Conservation (phyloP, 1,140 invertebrate genomes). For the Whitmania pigra region DNA sequence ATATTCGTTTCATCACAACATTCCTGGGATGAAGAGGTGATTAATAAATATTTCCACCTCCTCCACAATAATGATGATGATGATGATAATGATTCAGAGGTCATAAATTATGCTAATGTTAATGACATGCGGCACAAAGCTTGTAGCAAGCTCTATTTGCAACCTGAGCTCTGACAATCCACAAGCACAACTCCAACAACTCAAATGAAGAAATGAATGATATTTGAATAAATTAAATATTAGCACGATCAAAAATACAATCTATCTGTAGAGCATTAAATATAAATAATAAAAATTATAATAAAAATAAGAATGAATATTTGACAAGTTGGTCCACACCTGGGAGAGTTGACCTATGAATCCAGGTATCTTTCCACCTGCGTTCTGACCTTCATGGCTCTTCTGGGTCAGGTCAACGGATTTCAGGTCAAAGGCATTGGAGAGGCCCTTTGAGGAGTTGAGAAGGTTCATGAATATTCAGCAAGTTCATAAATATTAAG, state of each 20-base stretch:
- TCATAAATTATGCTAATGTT: too few species aligned
- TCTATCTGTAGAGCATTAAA: too few species aligned
- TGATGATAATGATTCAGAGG: background rate
- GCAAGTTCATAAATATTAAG: too few species aligned
- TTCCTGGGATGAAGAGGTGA: background rate
- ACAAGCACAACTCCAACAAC: too few species aligned
- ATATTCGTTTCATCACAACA: background rate
- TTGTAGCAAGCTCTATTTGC: too few species aligned
- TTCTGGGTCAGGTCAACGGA: background rate
- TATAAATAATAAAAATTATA: too few species aligned
- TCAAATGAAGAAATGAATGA: too few species aligned
- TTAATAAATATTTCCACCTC: background rate
- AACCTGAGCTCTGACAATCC: too few species aligned
- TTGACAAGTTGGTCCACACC: background rate
- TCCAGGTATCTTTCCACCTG: background rate
- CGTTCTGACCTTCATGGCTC: background rate
- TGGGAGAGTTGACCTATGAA: conserved; percentile 2
- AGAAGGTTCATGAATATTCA: background rate
- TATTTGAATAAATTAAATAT: too few species aligned
- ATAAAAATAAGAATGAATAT: too few species aligned
- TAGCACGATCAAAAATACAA: too few species aligned
- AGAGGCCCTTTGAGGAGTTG: background rate
- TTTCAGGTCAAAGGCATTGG: background rate
- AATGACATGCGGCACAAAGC: too few species aligned
- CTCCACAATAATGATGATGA: background rate